phyloP scores from a whole-genome alignment of 1,140 invertebrate species.

The Phocides pigmalion region DNA sequence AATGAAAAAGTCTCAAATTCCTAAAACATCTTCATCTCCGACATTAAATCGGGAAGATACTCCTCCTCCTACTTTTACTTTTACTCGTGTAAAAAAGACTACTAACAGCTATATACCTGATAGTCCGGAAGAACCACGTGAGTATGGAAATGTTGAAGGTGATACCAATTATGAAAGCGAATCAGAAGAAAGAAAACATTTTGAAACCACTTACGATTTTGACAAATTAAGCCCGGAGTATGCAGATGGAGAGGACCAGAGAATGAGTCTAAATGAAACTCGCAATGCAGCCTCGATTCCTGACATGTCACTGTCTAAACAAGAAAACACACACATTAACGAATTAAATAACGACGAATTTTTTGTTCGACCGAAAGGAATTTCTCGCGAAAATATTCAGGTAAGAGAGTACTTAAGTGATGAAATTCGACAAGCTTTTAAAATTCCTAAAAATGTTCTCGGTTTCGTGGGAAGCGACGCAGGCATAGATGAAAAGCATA shows the following conservation, averaged over 20 bases:
- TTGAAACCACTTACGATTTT: slow-evolving; percentile 71
- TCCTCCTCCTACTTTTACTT: slow-evolving; percentile 76
- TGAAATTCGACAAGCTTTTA: slow-evolving; percentile 91
- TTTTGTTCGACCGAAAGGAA: slow-evolving; percentile 90
- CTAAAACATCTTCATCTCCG: slow-evolving; percentile 74
- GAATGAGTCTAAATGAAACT: slow-evolving; percentile 42
- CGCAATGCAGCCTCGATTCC: slow-evolving; percentile 48
- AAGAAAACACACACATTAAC: slow-evolving; percentile 86
- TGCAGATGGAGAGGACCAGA: slow-evolving; percentile 52
- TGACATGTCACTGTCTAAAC: slow-evolving; percentile 65
- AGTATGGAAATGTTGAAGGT: slow-evolving; percentile 65
- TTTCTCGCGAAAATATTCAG: slow-evolving; percentile 92
- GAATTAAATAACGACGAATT: slow-evolving; percentile 95
- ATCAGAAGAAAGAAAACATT: slow-evolving; percentile 51
- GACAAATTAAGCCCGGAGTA: slow-evolving; percentile 67
- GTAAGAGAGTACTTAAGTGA: slow-evolving; percentile 89
- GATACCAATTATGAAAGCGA: slow-evolving; percentile 50
- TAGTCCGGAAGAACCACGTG: slow-evolving; percentile 66
- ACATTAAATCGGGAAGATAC: slow-evolving; percentile 79
- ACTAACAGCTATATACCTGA: slow-evolving; percentile 58
- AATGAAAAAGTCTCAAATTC: slow-evolving; percentile 80
- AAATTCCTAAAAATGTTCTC: slow-evolving; percentile 86
- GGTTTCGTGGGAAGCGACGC: slow-evolving; percentile 82
- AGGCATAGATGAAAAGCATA: slow-evolving; percentile 60
- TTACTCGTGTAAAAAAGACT: slow-evolving; percentile 67